Evolutionary conservation across 2,113 vertebrate species (phyloP), one percentile per base, ranked within the genome.

Genomic region (Heliornis fulica): DNA sequence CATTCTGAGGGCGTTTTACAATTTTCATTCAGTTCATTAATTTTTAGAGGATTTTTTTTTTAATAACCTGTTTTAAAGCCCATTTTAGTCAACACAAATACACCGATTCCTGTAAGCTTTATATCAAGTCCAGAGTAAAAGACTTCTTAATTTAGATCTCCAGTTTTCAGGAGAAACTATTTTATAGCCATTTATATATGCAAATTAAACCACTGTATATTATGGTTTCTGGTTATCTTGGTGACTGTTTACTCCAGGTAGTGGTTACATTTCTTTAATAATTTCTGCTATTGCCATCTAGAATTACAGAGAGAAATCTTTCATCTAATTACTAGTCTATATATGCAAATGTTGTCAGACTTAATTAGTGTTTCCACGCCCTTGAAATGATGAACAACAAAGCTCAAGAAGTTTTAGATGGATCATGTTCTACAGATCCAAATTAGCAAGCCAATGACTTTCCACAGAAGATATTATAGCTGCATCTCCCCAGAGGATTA

Each of bases 341-440:
- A 43, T 95, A 97, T 96, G 84, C 83, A 97, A 96, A 97, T 91
- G 20, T 12, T 91, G 79, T 92, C 79, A 89, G 45, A 93, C 94
- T 95, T 96, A 97, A 96, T 97, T 97, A 96, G 54, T 38, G 89
- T 84, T 87, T 93, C 78, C n/a, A n/a, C 5, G 15, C 50, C 15
- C 34, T 90, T 83, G 87, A 94, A 96, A 90, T 76, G 32, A 54
- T 74, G 66, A 97, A 93, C 54, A 97, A 93, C 54, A 80, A 88
- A 90, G 15, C 59, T 92, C 79, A 88, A 75, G 80, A 87, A 96
- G 32, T 92, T 96, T 97, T 87, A 96, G 86, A 56, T 70, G 25
- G 43, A 90, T 94, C 41, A 36, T 65, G 23, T 88, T 83, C 78
- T 74, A 68, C 64, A 79, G 51, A 91, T 91, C 96, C 82, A 91